phyloP scores from a whole-genome alignment of 2,888 invertebrate species.

The Epinotia ramella region DNA sequence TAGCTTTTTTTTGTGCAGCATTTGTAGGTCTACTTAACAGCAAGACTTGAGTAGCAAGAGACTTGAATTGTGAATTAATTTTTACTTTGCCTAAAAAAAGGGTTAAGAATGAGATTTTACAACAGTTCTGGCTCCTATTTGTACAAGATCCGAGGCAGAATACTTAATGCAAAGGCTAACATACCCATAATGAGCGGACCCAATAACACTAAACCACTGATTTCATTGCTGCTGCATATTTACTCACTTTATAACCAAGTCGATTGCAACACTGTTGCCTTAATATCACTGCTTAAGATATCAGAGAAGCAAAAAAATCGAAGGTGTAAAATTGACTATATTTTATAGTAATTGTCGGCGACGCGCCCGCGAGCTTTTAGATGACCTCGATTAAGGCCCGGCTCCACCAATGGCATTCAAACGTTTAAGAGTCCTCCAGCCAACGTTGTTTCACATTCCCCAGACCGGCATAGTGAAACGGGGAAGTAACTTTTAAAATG shows the following conservation, averaged over 20 bases:
- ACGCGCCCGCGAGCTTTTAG: constrained; percentile 61
- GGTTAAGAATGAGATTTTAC: background rate
- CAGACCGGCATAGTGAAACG: constrained; percentile 46
- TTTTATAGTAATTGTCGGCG: constrained; percentile 67
- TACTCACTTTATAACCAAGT: constrained; percentile 60
- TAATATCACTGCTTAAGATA: constrained; percentile 69
- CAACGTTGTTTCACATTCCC: constrained; percentile 57
- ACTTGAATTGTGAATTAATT: too few relatives aligned
- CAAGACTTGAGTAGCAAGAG: too few relatives aligned
- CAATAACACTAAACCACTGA: constrained; percentile 73
- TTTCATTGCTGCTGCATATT: constrained; percentile 69
- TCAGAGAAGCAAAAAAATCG: constrained; percentile 63
- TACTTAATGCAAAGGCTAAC: constrained; percentile 51
- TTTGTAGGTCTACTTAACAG: too few relatives aligned
- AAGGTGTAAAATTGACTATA: constrained; percentile 67
- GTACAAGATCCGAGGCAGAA: constrained; percentile 8
- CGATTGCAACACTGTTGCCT: constrained; percentile 67
- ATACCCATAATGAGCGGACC: constrained; percentile 58
- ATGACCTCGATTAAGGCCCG: constrained; percentile 54
- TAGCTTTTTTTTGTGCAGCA: too few relatives aligned
- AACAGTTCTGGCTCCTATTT: background rate
- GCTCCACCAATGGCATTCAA: constrained; percentile 64
- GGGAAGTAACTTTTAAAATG: constrained; percentile 59
- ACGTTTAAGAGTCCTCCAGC: constrained; percentile 64
- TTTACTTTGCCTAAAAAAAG: background rate